A percentile compares a stretch with the other conserved stretches of the same genome.
phyloP scores from a whole-genome alignment of 2,888 invertebrate genomes.

The Neoitamus cyanurus region DNA sequence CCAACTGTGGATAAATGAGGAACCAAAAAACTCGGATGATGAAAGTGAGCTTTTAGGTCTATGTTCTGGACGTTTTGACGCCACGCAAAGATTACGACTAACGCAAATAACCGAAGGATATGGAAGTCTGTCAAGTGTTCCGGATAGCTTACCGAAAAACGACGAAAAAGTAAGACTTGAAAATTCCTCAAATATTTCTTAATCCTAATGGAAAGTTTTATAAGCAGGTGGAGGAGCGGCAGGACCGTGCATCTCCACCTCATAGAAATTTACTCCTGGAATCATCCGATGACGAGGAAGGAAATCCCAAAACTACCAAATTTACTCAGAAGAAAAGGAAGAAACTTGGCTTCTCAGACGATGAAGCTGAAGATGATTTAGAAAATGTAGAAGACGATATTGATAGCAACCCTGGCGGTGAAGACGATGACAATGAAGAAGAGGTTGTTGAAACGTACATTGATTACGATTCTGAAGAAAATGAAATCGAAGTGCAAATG shows the following conservation, averaged over 20 bases:
- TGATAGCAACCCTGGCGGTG: slow-evolving; percentile 55
- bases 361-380: slow-evolving; percentile 55
- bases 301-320: background rate
- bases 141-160: slow-evolving; percentile 17
- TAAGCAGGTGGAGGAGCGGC: background rate
- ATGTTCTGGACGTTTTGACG: slow-evolving; percentile 70
- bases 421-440: slow-evolving; percentile 54
- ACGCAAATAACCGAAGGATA: slow-evolving; percentile 29
- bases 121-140: background rate
- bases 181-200: slow-evolving; percentile 67
- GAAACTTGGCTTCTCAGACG: slow-evolving; percentile 17
- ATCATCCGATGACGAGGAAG: slow-evolving; percentile 18
- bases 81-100: slow-evolving; percentile 1
- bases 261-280: background rate
- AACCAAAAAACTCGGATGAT: slow-evolving; percentile 54
- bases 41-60: slow-evolving; percentile 69
- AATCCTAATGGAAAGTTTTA: slow-evolving; percentile 55
- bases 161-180: slow-evolving; percentile 68
- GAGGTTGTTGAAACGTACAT: slow-evolving; percentile 66
- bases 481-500: slow-evolving; percentile 72
- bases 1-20: background rate
- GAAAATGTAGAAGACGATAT: slow-evolving; percentile 56
- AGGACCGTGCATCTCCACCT: background rate
- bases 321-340: background rate
- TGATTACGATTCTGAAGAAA: slow-evolving; percentile 88